Evolutionary conservation across 2,113 vertebrate genomes (phyloP), one percentile per base, ranked within the genome.

Genomic region (Anoplopoma fimbria): DNA sequence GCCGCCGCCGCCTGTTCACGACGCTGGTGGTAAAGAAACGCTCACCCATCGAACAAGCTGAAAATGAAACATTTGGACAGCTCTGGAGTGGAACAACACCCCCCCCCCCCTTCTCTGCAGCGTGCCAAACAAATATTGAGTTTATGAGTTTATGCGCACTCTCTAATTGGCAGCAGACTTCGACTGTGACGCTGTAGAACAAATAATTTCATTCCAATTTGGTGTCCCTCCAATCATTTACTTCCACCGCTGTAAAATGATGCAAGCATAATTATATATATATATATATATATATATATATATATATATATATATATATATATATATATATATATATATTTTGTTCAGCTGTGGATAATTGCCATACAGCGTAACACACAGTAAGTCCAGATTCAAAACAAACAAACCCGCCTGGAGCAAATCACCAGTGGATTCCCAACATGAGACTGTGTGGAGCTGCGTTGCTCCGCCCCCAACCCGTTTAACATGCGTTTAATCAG

Each of bases 91-190:
- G 79, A 78, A 58, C 62, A 63, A n/a, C 79, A 55, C 47, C 70
- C 61, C 33, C 14, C 14, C 4, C 42, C 42, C 42, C 14, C 15
- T 49, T n/a, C 65, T 62, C 63, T 29, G 58, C 64, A 62, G 65
- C 75, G 71, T 74, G 78, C 85, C 91, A 83, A 83, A 85, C 74
- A 69, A 85, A 83, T 84, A 82, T 77, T 69, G 77, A 84, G 69
- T 91, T 91, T 86, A 91, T 86, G 84, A 85, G 85, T 90, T 92
- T 92, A 84, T 90, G 83, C 69, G 90, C 69, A 70, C 84, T 88
- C 83, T 89, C 53, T 77, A 88, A 94, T 93, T 94, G 89, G 79
- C 90, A 77, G 60, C 65, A 84, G 68, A 83, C 65, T 88, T 91
- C 83, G 71, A 88, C 88, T 78, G 81, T 84, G 79, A 81, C 77